Percentiles rank a stretch among this genome's conserved stretches.
Conservation (phyloP, 1,140 invertebrate species). For the Mesaphorura yosii region DNA sequence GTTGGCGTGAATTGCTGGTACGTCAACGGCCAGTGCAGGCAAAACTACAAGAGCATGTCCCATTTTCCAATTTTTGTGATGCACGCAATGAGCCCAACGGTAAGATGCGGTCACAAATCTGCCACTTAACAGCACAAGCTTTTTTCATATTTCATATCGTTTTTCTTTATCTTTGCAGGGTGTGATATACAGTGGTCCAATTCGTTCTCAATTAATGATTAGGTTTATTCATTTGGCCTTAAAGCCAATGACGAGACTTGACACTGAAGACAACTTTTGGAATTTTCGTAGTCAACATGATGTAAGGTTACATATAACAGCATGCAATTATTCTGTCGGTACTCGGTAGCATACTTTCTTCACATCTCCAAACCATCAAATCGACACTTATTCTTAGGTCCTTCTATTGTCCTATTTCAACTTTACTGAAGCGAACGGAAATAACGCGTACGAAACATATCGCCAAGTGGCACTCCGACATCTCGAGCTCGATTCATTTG, state of each 20-base stretch:
- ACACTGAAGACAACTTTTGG: conserved; percentile 30
- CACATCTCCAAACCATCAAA: not conserved
- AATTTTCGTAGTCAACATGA: conserved; percentile 29
- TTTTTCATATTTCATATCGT: not conserved
- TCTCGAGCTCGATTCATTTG: conserved; percentile 29
- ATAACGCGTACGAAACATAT: conserved; percentile 22
- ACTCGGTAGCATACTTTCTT: not conserved
- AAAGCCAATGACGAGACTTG: conserved; percentile 25
- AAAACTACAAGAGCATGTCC: conserved; percentile 30
- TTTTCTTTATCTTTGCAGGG: conserved; percentile 17
- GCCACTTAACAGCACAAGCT: too few relatives aligned
- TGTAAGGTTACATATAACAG: conserved; percentile 19
- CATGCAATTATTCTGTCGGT: too few relatives aligned
- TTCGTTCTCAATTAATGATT: conserved; percentile 25
- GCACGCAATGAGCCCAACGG: conserved; percentile 18
- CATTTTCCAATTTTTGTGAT: conserved; percentile 31
- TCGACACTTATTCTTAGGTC: conserved; percentile 12
- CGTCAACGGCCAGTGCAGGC: conserved; percentile 26
- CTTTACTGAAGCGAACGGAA: conserved; percentile 12
- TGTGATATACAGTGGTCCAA: conserved; percentile 29
- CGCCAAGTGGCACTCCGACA: conserved; percentile 28
- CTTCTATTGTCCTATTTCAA: conserved; percentile 28
- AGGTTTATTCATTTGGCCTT: conserved; percentile 24
- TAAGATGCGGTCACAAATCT: conserved; percentile 17
- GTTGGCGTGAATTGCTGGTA: conserved; percentile 31